These are phyloP conservation scores for Standfussiana lucernea DNA, from an alignment of 2,888 invertebrate genomes.

Conservation along the genomic window DNA sequence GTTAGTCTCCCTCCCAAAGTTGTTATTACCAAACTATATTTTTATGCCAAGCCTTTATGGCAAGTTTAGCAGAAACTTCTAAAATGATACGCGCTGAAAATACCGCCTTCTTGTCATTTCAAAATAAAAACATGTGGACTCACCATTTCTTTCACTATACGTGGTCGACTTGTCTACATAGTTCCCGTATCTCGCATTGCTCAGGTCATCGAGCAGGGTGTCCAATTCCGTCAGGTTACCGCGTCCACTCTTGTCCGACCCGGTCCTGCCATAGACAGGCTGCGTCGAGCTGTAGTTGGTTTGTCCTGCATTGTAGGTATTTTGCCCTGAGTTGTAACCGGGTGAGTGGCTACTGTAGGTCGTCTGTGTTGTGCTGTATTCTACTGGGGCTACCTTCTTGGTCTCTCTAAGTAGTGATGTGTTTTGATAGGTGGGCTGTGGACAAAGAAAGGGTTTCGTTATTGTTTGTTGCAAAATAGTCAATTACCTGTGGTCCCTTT, in stretches of 20 bases:
- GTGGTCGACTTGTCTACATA: constrained; percentile 81
- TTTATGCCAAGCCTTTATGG: neutral
- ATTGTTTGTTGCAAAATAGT: neutral
- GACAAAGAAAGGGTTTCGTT: constrained; percentile 68
- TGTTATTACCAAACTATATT: too few species aligned
- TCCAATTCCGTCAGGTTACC: constrained; percentile 97
- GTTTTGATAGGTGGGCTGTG: constrained; percentile 93
- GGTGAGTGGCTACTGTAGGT: constrained; percentile 74
- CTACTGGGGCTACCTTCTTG: constrained; percentile 81
- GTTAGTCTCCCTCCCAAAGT: too few species aligned
- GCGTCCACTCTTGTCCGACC: constrained; percentile 70
- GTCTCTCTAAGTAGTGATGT: constrained; percentile 75
- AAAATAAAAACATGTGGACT: constrained; percentile 61
- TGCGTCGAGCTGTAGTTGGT: constrained; percentile 47
- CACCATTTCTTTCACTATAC: constrained; percentile 82
- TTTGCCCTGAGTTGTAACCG: constrained; percentile 67
- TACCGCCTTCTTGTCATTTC: neutral
- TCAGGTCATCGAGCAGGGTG: constrained; percentile 97
- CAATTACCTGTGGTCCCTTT: neutral
- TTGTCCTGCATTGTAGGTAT: constrained; percentile 44
- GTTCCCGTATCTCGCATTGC: constrained; percentile 92
- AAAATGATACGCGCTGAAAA: neutral
- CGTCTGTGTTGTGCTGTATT: constrained; percentile 76
- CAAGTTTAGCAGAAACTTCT: neutral
- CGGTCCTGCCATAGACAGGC: constrained; percentile 82